phyloP scores from a whole-genome alignment of 2,113 vertebrate genomes.

The Paracanthobrama guichenoti region DNA sequence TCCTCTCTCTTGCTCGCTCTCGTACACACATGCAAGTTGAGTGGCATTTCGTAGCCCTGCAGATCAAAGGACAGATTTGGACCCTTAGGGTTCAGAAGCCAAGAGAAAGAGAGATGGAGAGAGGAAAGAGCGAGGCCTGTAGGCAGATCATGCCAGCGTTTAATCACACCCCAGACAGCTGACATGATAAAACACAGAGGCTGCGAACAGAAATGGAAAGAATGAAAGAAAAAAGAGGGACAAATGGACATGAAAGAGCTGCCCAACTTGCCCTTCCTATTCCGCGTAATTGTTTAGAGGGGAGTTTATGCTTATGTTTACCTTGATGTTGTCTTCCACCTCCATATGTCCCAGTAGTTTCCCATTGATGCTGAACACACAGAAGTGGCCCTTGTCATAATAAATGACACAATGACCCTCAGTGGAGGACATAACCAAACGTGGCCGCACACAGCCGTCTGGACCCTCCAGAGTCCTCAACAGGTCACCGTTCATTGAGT shows the following conservation, averaged over 20 bases:
- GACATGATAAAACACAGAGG: constrained; percentile 75
- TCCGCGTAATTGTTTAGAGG: background rate
- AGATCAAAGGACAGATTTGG: constrained; percentile 52
- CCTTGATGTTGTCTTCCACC: constrained; percentile 89
- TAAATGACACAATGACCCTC: constrained; percentile 95
- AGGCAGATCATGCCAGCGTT: constrained; percentile 66
- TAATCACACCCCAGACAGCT: constrained; percentile 76
- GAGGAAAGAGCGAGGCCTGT: constrained; percentile 41
- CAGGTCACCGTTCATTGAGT: constrained; percentile 99
- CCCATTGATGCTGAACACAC: constrained; percentile 93
- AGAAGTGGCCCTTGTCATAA: constrained; percentile 90
- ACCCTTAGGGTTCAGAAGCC: constrained; percentile 48
- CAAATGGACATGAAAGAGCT: background rate
- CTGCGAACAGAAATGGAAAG: constrained; percentile 46
- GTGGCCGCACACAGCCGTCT: constrained; percentile 80
- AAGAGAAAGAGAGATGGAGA: constrained; percentile 36
- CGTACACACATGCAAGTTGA: constrained; percentile 18
- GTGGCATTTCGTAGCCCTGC: constrained; percentile 48
- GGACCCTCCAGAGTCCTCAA: constrained; percentile 89
- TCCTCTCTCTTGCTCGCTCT: constrained; percentile 25
- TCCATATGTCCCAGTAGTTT: constrained; percentile 87
- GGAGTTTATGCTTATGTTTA: constrained; percentile 54
- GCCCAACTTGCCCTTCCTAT: background rate
- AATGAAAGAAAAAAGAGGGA: constrained; percentile 6
- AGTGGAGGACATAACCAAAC: constrained; percentile 89